phyloP scores from a whole-genome alignment of 2,888 invertebrate genomes.

The Rhingia campestris region DNA sequence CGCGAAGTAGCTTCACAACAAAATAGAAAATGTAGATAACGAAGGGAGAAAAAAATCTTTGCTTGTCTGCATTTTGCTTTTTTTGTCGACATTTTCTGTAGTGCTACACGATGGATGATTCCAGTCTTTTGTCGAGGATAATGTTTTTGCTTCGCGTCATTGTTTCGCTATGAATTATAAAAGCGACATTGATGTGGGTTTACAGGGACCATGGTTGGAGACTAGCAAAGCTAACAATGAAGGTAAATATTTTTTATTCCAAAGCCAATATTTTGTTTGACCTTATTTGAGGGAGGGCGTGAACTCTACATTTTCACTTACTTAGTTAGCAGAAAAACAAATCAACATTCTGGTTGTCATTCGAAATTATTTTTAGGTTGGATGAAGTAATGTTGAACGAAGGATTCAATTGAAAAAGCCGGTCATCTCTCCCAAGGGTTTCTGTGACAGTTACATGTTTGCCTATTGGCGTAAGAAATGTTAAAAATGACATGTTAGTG shows the following conservation, averaged over 20 bases:
- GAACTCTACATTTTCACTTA: constrained; percentile 10
- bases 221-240: not conserved
- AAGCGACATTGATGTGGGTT: constrained; percentile 35
- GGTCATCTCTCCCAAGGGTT: no score
- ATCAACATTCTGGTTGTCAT: no score
- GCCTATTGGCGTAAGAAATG: no score
- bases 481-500: no score
- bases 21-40: not conserved
- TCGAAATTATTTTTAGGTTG: no score
- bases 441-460: no score
- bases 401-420: no score
- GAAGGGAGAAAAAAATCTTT: not conserved
- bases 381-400: no score
- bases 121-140: not conserved
- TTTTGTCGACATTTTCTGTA: not conserved
- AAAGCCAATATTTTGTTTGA: not conserved
- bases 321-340: no score
- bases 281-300: not conserved
- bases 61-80: constrained; percentile 4
- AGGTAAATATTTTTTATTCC: not conserved
- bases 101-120: constrained; percentile 5
- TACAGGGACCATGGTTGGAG: constrained; percentile 14
- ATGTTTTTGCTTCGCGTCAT: constrained; percentile 1
- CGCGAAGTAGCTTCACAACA: not conserved
- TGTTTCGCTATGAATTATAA: constrained; percentile 22